Conservation (phyloP, 2,113 vertebrate genomes). For the Toxotes jaculatrix region DNA sequence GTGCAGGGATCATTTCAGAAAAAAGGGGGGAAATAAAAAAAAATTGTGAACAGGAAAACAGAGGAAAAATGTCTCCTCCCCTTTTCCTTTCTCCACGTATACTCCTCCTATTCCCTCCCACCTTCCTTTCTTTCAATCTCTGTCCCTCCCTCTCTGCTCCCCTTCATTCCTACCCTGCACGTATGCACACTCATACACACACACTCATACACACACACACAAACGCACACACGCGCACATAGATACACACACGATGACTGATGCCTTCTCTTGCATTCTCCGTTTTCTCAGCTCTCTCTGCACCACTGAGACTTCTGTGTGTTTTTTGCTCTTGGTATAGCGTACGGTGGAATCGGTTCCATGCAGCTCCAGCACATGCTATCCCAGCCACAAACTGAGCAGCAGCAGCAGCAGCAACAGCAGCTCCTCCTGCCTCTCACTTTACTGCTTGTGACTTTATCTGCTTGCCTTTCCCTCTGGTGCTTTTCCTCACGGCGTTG, state of each 20-base stretch:
- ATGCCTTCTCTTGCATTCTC: slow-evolving; percentile 68
- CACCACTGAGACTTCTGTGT: slow-evolving; percentile 71
- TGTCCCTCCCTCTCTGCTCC: slow-evolving; percentile 72
- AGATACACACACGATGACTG: slow-evolving; percentile 68
- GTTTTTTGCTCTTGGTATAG: slow-evolving; percentile 55
- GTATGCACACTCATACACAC: slow-evolving; percentile 37
- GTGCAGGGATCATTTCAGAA: slow-evolving; percentile 50
- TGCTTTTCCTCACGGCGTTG: slow-evolving; percentile 57
- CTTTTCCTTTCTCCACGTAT: slow-evolving; percentile 75
- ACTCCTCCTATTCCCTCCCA: slow-evolving; percentile 78
- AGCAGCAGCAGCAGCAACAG: slow-evolving; percentile 45
- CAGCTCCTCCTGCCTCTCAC: slow-evolving; percentile 48
- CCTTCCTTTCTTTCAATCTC: slow-evolving; percentile 72
- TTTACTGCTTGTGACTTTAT: slow-evolving; percentile 59
- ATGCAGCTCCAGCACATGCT: slow-evolving; percentile 62
- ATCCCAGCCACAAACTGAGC: slow-evolving; percentile 50
- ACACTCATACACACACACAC: slow-evolving; percentile 48
- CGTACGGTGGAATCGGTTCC: slow-evolving; percentile 67
- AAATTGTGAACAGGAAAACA: slow-evolving; percentile 75
- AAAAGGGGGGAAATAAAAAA: slow-evolving; percentile 46
- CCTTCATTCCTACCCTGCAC: slow-evolving; percentile 72
- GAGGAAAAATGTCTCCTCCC: slow-evolving; percentile 79
- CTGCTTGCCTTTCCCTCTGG: slow-evolving; percentile 43
- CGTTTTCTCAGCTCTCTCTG: slow-evolving; percentile 65
- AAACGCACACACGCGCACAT: slow-evolving; percentile 37